Evolutionary conservation across 2,888 invertebrate species (phyloP).

Genomic region (Drosophila neoperkinsi): DNA sequence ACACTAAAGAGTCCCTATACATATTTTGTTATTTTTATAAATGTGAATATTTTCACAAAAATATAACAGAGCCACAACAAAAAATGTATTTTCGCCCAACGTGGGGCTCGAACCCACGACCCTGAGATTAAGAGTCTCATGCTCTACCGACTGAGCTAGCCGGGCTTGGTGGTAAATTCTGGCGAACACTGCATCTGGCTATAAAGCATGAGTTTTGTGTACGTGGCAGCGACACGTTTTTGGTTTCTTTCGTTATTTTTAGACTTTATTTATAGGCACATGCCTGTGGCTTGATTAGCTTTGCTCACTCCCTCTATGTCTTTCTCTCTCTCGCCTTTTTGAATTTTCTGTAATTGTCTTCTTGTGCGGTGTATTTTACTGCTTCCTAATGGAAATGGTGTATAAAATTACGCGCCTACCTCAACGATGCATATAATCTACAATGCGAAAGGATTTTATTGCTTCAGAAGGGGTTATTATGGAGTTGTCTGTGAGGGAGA

Average conservation of each 20-base stretch:
- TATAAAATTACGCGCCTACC: slow-evolving; percentile 73
- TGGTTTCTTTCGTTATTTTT: background rate
- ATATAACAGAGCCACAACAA: background rate
- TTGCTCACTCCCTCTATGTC: background rate
- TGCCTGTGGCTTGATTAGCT: slow-evolving; percentile 6
- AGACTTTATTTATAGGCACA: slow-evolving; percentile 15
- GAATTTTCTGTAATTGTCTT: slow-evolving; percentile 31
- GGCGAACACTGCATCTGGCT: slow-evolving; percentile 20
- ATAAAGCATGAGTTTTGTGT: slow-evolving; percentile 23
- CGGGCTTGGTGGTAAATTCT: slow-evolving; percentile 39
- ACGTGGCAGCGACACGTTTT: background rate
- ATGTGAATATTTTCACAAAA: background rate
- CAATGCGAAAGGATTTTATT: background rate
- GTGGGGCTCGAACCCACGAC: slow-evolving; percentile 79
- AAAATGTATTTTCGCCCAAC: slow-evolving; percentile 59
- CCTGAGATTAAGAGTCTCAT: slow-evolving; percentile 81
- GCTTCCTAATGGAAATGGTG: slow-evolving; percentile 70
- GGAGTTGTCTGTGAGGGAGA: background rate
- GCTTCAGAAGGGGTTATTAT: background rate
- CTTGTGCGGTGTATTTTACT: slow-evolving; percentile 46
- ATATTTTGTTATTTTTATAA: background rate
- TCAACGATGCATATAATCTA: slow-evolving; percentile 43
- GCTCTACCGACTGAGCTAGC: slow-evolving; percentile 80
- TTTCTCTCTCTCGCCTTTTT: background rate
- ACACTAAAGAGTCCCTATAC: background rate